These are phyloP conservation scores for Acanthis flammea DNA, from an alignment of 2,797 vertebrate species.

Conservation along the genomic window DNA sequence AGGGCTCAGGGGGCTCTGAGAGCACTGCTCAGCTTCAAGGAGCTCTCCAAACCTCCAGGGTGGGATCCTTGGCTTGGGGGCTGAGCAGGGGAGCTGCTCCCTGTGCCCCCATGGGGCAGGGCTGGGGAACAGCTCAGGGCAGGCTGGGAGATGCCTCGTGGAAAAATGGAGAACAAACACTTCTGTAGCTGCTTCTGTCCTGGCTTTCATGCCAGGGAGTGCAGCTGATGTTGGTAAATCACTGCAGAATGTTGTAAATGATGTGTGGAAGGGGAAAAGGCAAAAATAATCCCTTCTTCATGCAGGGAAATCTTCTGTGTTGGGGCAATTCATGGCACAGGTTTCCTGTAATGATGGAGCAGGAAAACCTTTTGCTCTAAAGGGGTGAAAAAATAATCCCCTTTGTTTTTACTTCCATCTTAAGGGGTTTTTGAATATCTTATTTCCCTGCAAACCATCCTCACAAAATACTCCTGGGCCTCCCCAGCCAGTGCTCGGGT, in stretches of 20 bases:
- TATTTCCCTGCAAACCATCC: not conserved
- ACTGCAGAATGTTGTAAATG: slow-evolving; percentile 35
- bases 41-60: not conserved
- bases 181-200: not conserved
- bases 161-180: not conserved
- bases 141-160: not conserved
- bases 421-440: not conserved
- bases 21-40: not conserved
- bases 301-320: not conserved
- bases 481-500: not conserved
- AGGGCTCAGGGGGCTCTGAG: not conserved
- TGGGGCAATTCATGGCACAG: not conserved
- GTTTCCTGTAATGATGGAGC: not conserved
- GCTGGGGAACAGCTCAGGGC: fast-evolving
- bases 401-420: not conserved
- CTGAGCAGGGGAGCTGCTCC: not conserved
- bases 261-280: slow-evolving; percentile 34
- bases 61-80: not conserved
- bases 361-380: not conserved
- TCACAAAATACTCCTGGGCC: not conserved
- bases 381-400: not conserved
- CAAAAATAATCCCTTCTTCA: not conserved
- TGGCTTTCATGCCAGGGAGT: not conserved
- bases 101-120: not conserved
- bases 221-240: slow-evolving; percentile 18